Evolutionary conservation across 92 coral and sea anemone species (phyloP).

Genomic region (Phymanthus crucifer): DNA sequence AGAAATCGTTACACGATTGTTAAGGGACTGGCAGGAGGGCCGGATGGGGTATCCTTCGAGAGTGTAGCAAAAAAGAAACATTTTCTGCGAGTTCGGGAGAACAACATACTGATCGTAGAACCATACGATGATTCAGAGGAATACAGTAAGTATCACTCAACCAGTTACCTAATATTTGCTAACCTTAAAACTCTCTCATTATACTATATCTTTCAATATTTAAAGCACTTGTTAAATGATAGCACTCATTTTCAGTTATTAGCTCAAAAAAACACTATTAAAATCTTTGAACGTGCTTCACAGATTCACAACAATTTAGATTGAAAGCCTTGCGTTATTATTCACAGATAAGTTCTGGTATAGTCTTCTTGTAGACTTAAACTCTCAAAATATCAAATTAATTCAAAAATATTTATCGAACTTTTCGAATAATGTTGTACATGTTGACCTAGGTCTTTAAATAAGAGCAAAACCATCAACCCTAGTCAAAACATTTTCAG

Average conservation of each 20-base stretch:
- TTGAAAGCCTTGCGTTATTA: too few relatives aligned
- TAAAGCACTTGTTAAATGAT: neutral
- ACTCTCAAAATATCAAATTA: neutral
- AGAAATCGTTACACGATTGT: constrained; percentile 87
- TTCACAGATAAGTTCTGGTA: neutral
- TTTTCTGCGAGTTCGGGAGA: constrained; percentile 82
- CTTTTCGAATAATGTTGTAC: too few relatives aligned
- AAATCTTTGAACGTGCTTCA: neutral
- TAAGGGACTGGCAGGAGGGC: constrained; percentile 87
- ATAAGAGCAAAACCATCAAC: too few relatives aligned
- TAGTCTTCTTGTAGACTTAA: neutral
- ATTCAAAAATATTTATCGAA: too few relatives aligned
- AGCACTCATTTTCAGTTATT: constrained; percentile 8
- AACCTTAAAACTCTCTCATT: neutral
- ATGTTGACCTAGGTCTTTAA: too few relatives aligned
- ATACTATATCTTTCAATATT: neutral
- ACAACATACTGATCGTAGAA: constrained; percentile 72
- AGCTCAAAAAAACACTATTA: neutral
- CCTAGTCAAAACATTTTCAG: too few relatives aligned
- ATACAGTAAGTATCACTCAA: constrained; percentile 67
- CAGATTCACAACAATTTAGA: too few relatives aligned
- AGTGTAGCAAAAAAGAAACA: constrained; percentile 78
- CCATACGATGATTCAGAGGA: constrained; percentile 92
- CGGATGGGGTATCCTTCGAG: constrained; percentile 93
- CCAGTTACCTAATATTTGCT: neutral